phyloP scores from a whole-genome alignment of 2,113 vertebrate species.

The Spermophilus dauricus region DNA sequence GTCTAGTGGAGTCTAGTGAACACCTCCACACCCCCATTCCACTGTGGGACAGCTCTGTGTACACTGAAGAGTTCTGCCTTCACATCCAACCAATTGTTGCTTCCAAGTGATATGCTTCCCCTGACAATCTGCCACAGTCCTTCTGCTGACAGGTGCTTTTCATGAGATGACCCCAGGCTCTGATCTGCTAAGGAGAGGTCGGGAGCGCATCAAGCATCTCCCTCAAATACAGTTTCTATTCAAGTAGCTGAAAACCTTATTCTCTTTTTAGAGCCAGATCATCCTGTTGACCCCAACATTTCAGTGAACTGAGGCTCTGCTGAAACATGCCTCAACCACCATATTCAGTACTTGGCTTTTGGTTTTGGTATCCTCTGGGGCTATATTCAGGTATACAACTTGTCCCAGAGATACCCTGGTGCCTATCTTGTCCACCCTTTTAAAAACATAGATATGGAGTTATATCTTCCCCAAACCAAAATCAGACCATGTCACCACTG shows the following conservation, averaged over 20 bases:
- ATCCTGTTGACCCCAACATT: neutral
- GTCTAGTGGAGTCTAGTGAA: neutral
- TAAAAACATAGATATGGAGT: neutral
- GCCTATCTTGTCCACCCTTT: neutral
- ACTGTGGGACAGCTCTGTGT: neutral
- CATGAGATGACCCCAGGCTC: neutral
- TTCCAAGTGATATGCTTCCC: neutral
- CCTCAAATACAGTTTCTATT: neutral
- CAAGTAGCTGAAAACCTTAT: neutral
- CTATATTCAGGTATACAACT: neutral
- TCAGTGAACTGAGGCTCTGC: neutral
- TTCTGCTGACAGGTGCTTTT: neutral
- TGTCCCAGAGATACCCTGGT: neutral
- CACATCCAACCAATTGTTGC: accelerated
- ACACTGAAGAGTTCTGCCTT: neutral
- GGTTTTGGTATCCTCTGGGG: neutral
- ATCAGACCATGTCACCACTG: neutral
- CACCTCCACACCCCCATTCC: too few species aligned
- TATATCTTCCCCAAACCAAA: neutral
- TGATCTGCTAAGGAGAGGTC: neutral
- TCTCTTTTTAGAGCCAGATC: neutral
- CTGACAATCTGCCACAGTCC: neutral
- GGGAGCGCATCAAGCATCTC: neutral
- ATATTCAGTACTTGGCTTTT: neutral
- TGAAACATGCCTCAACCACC: too few species aligned